Percentiles rank a stretch among this genome's conserved stretches.
These are phyloP conservation scores for Gila orcuttii DNA, from an alignment of 2,113 vertebrate genomes.

Conservation along the genomic window DNA sequence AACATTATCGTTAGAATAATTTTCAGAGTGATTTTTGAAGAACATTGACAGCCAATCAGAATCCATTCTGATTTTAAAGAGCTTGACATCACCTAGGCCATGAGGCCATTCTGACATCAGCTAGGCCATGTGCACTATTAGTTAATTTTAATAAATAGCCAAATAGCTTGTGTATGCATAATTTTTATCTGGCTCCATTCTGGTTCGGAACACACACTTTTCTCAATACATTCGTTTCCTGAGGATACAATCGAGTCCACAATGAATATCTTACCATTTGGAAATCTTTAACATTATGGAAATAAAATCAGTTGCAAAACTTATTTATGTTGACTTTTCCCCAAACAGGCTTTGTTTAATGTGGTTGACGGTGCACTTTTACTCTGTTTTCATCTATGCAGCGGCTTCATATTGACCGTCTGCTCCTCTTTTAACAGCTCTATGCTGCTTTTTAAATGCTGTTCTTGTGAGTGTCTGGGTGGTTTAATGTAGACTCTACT, in stretches of 20 bases:
- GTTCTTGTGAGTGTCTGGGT: background rate
- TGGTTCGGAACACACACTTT: background rate
- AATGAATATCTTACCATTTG: background rate
- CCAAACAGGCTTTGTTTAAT: constrained; percentile 3
- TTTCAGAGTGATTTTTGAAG: too few species aligned
- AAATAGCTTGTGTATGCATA: background rate
- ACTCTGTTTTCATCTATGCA: background rate
- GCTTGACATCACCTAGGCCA: background rate
- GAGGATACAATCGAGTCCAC: background rate
- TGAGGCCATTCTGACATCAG: background rate
- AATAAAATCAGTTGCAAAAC: constrained; percentile 6
- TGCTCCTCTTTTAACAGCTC: background rate
- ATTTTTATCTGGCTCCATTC: background rate
- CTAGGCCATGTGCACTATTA: background rate
- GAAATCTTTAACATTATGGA: background rate
- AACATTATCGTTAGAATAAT: too few species aligned
- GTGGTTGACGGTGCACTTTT: background rate
- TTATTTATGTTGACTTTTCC: background rate
- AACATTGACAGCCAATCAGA: too few species aligned
- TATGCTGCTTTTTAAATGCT: background rate
- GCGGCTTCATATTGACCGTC: background rate
- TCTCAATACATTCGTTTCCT: background rate
- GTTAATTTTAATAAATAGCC: background rate
- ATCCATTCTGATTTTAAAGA: too few species aligned
- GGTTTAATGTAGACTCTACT: background rate